Evolutionary conservation across 2,797 vertebrate genomes (phyloP).

Genomic region (Knipowitschia caucasica): DNA sequence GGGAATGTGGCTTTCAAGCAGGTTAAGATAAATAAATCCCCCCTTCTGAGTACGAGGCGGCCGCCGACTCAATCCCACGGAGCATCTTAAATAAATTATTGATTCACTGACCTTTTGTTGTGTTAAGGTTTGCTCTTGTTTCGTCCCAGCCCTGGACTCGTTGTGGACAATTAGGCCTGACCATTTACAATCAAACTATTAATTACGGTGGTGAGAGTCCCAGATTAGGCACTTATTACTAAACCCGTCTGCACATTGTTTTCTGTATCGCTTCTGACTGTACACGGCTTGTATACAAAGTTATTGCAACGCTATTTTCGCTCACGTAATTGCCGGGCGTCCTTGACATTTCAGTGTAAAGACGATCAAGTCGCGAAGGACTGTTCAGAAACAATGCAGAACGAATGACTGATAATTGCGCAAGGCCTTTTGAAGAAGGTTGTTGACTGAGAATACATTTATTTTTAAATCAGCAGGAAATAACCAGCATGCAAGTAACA

Average conservation of each 20-base stretch:
- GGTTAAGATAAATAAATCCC: slow-evolving; percentile 78
- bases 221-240: slow-evolving; percentile 31
- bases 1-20: slow-evolving; percentile 65
- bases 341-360: slow-evolving; percentile 40
- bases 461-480: too few species aligned
- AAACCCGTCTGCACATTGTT: slow-evolving; percentile 20
- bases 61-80: slow-evolving; percentile 65
- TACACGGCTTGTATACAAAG: slow-evolving; percentile 36
- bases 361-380: slow-evolving; percentile 26
- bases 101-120: slow-evolving; percentile 77
- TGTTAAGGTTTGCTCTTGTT: slow-evolving; percentile 63
- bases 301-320: slow-evolving; percentile 50
- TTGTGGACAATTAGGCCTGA: slow-evolving; percentile 47
- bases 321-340: slow-evolving; percentile 40
- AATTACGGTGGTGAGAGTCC: slow-evolving; percentile 49
- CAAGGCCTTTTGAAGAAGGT: not conserved
- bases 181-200: slow-evolving; percentile 58
- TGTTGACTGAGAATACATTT: not conserved
- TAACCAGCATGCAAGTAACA: too few species aligned
- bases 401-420: not conserved
- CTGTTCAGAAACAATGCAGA: slow-evolving; percentile 13
- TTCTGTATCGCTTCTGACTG: slow-evolving; percentile 5
- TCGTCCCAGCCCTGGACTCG: slow-evolving; percentile 60
- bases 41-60: slow-evolving; percentile 66
- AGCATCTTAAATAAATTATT: slow-evolving; percentile 82